A percentile compares a stretch with the other conserved stretches of the same genome.
phyloP scores from a whole-genome alignment of 2,797 vertebrate species.

The Coendou prehensilis region DNA sequence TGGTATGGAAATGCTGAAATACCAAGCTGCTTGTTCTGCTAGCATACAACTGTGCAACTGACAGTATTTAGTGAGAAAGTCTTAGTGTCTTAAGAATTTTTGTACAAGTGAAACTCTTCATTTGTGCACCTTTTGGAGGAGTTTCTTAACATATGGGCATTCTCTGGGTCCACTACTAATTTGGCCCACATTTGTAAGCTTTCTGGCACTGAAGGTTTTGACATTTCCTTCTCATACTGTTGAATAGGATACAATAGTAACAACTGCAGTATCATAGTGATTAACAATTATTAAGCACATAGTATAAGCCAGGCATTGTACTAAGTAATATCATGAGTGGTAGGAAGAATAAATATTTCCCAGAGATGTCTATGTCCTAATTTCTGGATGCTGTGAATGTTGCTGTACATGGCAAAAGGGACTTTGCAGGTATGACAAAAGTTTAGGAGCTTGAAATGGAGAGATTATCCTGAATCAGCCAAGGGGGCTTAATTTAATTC shows the following conservation, averaged over 20 bases:
- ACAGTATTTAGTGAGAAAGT: slow-evolving; percentile 26
- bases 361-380: background rate
- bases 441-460: background rate
- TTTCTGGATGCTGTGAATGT: background rate
- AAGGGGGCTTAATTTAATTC: background rate
- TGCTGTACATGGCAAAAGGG: background rate
- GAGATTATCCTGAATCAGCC: background rate
- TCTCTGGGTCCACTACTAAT: background rate
- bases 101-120: background rate
- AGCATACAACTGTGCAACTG: background rate
- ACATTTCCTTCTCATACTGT: background rate
- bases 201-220: background rate
- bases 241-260: background rate
- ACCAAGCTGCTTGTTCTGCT: slow-evolving; percentile 64
- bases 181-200: background rate
- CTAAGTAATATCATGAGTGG: background rate
- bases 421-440: background rate
- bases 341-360: background rate
- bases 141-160: background rate
- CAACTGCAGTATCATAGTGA: background rate
- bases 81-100: slow-evolving; percentile 55
- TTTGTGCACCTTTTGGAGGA: background rate
- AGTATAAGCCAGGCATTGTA: background rate
- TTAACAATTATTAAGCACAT: background rate
- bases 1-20: slow-evolving; percentile 61